phyloP scores from a whole-genome alignment of 92 coral and sea anemone species.

The Umimayanthus kanabou region DNA sequence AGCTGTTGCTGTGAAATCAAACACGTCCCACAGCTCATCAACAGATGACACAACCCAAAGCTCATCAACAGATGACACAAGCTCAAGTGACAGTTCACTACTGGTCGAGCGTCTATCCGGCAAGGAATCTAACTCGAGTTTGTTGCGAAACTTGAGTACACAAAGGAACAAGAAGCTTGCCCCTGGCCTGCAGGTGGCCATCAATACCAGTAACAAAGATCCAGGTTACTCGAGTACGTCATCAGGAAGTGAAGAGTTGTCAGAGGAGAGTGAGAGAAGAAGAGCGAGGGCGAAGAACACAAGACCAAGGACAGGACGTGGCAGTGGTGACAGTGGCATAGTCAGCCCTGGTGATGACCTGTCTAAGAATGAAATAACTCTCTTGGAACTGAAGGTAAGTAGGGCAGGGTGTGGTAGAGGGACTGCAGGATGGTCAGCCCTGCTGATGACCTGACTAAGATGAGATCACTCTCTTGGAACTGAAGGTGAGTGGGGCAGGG shows the following conservation, averaged over 20 bases:
- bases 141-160: neutral
- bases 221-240: conserved; percentile 35
- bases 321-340: conserved; percentile 21
- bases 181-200: neutral
- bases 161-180: conserved; percentile 24
- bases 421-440: neutral
- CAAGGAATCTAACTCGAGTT: neutral
- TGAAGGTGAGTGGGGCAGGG: conserved; percentile 26
- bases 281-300: neutral
- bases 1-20: neutral
- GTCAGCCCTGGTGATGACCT: conserved; percentile 30
- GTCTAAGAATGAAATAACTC: conserved; percentile 31
- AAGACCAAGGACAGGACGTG: conserved; percentile 5
- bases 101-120: neutral
- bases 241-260: conserved; percentile 30
- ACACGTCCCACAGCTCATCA: conserved; percentile 1
- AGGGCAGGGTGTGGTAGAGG: neutral
- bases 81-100: neutral
- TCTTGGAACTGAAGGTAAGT: conserved; percentile 35
- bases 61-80: conserved; percentile 15
- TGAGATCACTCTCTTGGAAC: neutral
- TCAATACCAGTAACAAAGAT: conserved; percentile 14
- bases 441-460: neutral
- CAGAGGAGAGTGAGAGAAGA: neutral
- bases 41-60: conserved; percentile 1